Evolutionary conservation across 2,888 invertebrate species (phyloP).

Genomic region (Heteromurus nitidus): DNA sequence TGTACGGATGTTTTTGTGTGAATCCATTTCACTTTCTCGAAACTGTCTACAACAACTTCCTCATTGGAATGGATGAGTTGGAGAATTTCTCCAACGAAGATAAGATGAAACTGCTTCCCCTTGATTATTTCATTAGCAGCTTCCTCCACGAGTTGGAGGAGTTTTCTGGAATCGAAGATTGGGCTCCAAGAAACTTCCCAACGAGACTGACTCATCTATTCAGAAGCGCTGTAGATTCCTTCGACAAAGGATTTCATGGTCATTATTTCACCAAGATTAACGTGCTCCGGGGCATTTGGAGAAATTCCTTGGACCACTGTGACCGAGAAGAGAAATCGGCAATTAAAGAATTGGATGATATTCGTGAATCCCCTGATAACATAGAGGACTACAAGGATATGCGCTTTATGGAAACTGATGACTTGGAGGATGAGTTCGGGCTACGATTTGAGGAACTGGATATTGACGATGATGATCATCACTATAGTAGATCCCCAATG

Average conservation of each 20-base stretch:
- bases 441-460: slow-evolving; percentile 70
- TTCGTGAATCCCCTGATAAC: slow-evolving; percentile 66
- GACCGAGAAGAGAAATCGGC: slow-evolving; percentile 53
- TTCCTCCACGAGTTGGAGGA: slow-evolving; percentile 71
- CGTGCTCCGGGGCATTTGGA: slow-evolving; percentile 67
- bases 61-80: slow-evolving; percentile 66
- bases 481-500: background rate
- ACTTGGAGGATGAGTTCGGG: slow-evolving; percentile 70
- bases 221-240: slow-evolving; percentile 64
- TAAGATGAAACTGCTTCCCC: slow-evolving; percentile 39
- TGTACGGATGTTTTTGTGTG: slow-evolving; percentile 67
- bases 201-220: slow-evolving; percentile 66
- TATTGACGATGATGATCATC: slow-evolving; percentile 54
- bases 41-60: slow-evolving; percentile 64
- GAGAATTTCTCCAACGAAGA: slow-evolving; percentile 21
- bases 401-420: slow-evolving; percentile 57
- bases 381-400: slow-evolving; percentile 68
- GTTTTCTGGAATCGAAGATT: slow-evolving; percentile 67
- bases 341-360: slow-evolving; percentile 66
- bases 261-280: slow-evolving; percentile 72
- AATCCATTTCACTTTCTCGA: slow-evolving; percentile 70
- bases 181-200: slow-evolving; percentile 69
- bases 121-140: slow-evolving; percentile 66
- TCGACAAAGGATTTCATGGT: slow-evolving; percentile 70
- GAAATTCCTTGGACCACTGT: slow-evolving; percentile 42